phyloP scores from a whole-genome alignment of 2,888 invertebrate genomes.

The Calliscelio sp. region DNA sequence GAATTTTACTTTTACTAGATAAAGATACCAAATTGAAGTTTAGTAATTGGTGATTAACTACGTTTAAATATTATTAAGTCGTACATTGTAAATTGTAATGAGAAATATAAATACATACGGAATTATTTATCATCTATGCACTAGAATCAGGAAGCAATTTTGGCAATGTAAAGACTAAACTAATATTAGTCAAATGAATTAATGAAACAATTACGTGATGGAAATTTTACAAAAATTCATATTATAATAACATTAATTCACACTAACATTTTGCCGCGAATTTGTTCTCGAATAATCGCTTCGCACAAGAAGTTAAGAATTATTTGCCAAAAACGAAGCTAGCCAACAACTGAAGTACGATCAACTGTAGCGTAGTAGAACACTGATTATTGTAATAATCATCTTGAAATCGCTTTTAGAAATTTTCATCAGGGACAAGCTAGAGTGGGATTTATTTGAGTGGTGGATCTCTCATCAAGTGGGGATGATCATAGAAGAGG shows the following conservation, averaged over 20 bases:
- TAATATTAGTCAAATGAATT: constrained; percentile 12
- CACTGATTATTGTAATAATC: constrained; percentile 82
- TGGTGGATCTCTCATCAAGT: constrained; percentile 50
- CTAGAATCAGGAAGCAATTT: constrained; percentile 23
- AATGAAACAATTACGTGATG: constrained; percentile 16
- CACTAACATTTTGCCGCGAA: constrained; percentile 13
- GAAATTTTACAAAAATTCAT: constrained; percentile 10
- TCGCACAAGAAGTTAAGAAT: constrained; percentile 38
- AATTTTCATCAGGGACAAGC: constrained; percentile 76
- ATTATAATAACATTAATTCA: neutral
- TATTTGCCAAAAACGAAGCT: constrained; percentile 82
- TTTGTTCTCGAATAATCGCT: constrained; percentile 3
- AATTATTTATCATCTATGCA: neutral
- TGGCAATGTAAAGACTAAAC: constrained; percentile 22
- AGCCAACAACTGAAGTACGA: constrained; percentile 82
- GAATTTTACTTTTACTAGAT: too few species aligned
- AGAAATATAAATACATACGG: constrained; percentile 6
- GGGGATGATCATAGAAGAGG: constrained; percentile 43
- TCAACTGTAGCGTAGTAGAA: constrained; percentile 61
- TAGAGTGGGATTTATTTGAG: constrained; percentile 72
- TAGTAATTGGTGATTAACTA: too few species aligned
- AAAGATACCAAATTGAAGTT: too few species aligned
- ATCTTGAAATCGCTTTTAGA: constrained; percentile 82
- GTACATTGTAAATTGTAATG: too few species aligned
- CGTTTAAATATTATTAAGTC: too few species aligned